Evolutionary conservation across 2,888 invertebrate species (phyloP).

Genomic region (Agrochola litura): DNA sequence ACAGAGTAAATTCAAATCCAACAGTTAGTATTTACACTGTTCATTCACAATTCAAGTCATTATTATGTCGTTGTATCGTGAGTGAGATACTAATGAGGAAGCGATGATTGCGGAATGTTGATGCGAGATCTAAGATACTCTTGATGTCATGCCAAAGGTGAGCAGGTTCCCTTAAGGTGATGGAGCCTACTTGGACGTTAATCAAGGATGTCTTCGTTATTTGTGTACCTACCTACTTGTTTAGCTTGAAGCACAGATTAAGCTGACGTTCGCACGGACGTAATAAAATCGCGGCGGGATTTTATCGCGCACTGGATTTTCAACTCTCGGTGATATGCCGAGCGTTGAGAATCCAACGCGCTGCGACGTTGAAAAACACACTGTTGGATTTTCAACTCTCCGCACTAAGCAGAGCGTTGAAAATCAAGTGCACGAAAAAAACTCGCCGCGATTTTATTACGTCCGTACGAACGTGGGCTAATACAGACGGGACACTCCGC

Average conservation of each 20-base stretch:
- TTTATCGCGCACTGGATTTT: no score
- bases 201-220: conserved; percentile 46
- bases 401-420: no score
- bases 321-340: no score
- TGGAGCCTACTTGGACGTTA: conserved; percentile 37
- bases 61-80: conserved; percentile 64
- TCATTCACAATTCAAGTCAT: conserved; percentile 65
- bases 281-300: no score
- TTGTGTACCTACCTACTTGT: conserved; percentile 8
- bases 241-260: conserved; percentile 3
- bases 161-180: conserved; percentile 54
- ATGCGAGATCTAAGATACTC: conserved; percentile 51
- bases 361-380: no score
- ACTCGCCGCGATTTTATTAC: no score
- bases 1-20: conserved; percentile 16
- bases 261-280: no score
- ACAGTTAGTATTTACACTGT: conserved; percentile 47
- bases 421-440: no score
- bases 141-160: conserved; percentile 66
- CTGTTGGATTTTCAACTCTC: no score
- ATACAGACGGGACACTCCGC: no score
- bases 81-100: conserved; percentile 71
- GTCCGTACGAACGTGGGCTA: no score
- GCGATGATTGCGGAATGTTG: conserved; percentile 61
- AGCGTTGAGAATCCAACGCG: no score